A percentile compares a stretch with the other conserved stretches of the same genome.
phyloP scores from a whole-genome alignment of 2,888 invertebrate species.

The Dolichopus griseipennis region DNA sequence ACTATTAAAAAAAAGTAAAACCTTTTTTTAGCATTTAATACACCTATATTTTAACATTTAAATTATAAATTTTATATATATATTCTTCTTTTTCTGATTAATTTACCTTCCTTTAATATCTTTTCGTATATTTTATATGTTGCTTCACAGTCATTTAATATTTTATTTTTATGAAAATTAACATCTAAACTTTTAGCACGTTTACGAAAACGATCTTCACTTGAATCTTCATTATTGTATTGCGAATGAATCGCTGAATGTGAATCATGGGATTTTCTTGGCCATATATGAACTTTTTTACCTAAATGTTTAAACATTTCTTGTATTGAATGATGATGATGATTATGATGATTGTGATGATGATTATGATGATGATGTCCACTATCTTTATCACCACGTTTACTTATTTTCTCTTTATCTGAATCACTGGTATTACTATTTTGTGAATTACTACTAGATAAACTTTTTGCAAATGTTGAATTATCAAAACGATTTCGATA shows the following conservation, averaged over 20 bases:
- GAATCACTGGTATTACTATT: constrained; percentile 28
- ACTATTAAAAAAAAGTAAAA: too few species aligned
- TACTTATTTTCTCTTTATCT: constrained; percentile 27
- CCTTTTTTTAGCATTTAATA: too few species aligned
- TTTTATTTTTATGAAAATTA: constrained; percentile 44
- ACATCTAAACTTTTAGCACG: constrained; percentile 71
- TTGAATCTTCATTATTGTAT: constrained; percentile 40
- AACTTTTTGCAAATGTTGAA: constrained; percentile 36
- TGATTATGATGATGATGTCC: constrained; percentile 43
- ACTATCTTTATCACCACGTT: constrained; percentile 19
- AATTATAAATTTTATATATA: constrained; percentile 2
- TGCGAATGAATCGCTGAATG: constrained; percentile 46
- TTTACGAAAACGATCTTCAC: constrained; percentile 58
- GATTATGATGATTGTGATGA: constrained; percentile 40
- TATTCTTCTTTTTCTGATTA: neutral
- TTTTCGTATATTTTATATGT: constrained; percentile 74
- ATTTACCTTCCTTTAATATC: constrained; percentile 64
- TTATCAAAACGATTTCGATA: constrained; percentile 39
- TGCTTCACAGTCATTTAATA: constrained; percentile 66
- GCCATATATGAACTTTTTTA: constrained; percentile 65
- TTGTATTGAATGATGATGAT: constrained; percentile 64
- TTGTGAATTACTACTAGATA: constrained; percentile 27
- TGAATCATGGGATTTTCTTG: constrained; percentile 51
- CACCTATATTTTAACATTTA: neutral
- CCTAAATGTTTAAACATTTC: constrained; percentile 68